Conservation (phyloP, 1,140 invertebrate genomes). For the Drosophila sulfurigaster region DNA sequence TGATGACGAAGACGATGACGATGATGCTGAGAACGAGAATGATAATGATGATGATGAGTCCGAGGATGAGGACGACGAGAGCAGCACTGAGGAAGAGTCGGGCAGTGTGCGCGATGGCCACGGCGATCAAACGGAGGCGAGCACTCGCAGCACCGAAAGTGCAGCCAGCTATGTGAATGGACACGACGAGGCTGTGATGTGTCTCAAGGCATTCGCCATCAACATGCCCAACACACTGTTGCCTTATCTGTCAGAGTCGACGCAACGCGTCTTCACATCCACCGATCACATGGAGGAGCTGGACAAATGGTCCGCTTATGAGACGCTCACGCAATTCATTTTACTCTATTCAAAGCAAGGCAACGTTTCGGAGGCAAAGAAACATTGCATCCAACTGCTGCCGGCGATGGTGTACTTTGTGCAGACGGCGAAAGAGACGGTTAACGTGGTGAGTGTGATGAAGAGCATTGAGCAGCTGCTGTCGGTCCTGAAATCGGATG, state of each 20-base stretch:
- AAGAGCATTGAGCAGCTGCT: slow-evolving; percentile 15
- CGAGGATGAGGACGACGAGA: not conserved
- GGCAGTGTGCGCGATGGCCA: slow-evolving; percentile 5
- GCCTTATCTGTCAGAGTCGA: slow-evolving; percentile 1
- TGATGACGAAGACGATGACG: not conserved
- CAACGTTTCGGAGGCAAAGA: slow-evolving; percentile 6
- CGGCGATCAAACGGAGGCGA: slow-evolving; percentile 26
- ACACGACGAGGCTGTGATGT: slow-evolving; percentile 23
- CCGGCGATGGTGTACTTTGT: slow-evolving; percentile 21
- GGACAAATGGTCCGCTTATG: slow-evolving; percentile 17
- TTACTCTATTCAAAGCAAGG: not conserved
- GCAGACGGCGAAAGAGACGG: slow-evolving; percentile 22
- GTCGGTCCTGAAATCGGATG: slow-evolving; percentile 15
- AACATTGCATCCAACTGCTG: slow-evolving; percentile 8
- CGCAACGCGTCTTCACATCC: not conserved
- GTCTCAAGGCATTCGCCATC: slow-evolving; percentile 17
- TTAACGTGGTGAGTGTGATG: slow-evolving; percentile 13
- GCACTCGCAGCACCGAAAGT: not conserved
- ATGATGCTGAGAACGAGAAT: not conserved
- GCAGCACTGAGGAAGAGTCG: slow-evolving; percentile 1
- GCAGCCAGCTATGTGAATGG: not conserved
- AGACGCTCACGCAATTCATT: slow-evolving; percentile 18
- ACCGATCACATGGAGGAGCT: slow-evolving; percentile 1
- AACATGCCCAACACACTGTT: slow-evolving; percentile 14
- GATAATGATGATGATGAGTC: not conserved